Evolutionary conservation across 2,888 invertebrate species (phyloP).

Genomic region (Danaus chrysippus): DNA sequence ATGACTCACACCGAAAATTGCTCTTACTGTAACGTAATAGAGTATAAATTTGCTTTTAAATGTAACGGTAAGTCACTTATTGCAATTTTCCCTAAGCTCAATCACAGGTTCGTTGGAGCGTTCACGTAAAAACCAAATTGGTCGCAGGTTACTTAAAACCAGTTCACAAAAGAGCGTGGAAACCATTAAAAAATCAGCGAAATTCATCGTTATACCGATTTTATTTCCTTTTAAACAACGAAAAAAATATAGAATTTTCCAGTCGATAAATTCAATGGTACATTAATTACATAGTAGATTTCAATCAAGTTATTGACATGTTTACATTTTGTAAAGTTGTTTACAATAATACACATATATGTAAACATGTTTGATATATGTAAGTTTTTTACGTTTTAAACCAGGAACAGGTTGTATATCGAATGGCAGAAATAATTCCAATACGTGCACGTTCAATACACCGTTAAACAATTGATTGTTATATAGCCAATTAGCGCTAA

Average conservation of each 20-base stretch:
- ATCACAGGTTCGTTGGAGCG: constrained; percentile 52
- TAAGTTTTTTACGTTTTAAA: no score
- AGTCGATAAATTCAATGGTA: no score
- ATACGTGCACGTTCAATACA: constrained; percentile 15
- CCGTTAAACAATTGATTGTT: constrained; percentile 15
- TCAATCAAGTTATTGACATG: no score
- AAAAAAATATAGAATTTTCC: no score
- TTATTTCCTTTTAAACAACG: no score
- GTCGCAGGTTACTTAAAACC: constrained; percentile 11
- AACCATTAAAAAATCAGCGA: constrained; percentile 1
- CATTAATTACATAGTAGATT: no score
- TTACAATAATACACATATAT: no score
- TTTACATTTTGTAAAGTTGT: no score
- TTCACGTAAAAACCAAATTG: constrained; percentile 44
- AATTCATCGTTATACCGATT: background rate
- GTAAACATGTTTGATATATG: no score
- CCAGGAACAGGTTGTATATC: background rate
- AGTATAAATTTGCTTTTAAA: background rate
- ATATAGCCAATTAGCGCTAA: constrained; percentile 18
- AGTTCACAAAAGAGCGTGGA: background rate
- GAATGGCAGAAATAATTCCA: constrained; percentile 7
- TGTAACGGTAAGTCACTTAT: constrained; percentile 5
- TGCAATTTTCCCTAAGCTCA: constrained; percentile 15
- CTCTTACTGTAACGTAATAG: background rate
- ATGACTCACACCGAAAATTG: background rate